phyloP scores from a whole-genome alignment of 2,888 invertebrate species.

The Cephus sareptanus region DNA sequence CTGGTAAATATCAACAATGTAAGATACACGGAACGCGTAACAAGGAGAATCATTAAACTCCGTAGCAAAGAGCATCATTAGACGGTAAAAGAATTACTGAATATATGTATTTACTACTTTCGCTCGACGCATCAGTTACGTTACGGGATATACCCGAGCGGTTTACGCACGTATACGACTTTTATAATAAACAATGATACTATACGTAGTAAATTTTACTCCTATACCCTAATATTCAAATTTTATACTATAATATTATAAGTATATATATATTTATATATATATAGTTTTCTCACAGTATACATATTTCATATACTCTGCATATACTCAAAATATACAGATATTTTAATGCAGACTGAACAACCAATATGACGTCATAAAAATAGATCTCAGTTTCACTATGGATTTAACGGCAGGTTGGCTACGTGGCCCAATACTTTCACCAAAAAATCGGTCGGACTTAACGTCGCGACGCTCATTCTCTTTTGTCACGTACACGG shows the following conservation, averaged over 20 bases:
- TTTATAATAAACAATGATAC: background rate
- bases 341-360: background rate
- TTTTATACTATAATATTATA: background rate
- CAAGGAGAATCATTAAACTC: background rate
- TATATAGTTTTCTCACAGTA: background rate
- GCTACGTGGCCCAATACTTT: slow-evolving; percentile 9
- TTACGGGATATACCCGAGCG: background rate
- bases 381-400: slow-evolving; percentile 11
- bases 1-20: background rate
- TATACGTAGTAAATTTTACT: background rate
- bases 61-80: background rate
- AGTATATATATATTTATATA: too few relatives aligned
- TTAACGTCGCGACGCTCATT: background rate
- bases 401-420: background rate
- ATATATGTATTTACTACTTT: background rate
- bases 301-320: too few relatives aligned
- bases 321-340: background rate
- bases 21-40: background rate
- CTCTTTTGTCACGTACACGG: background rate
- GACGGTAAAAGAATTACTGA: background rate
- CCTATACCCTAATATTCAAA: background rate
- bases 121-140: background rate
- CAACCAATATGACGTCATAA: background rate
- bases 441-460: slow-evolving; percentile 13
- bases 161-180: background rate